Evolutionary conservation across 2,888 invertebrate genomes (phyloP).

Genomic region (Druceiella hillmani): DNA sequence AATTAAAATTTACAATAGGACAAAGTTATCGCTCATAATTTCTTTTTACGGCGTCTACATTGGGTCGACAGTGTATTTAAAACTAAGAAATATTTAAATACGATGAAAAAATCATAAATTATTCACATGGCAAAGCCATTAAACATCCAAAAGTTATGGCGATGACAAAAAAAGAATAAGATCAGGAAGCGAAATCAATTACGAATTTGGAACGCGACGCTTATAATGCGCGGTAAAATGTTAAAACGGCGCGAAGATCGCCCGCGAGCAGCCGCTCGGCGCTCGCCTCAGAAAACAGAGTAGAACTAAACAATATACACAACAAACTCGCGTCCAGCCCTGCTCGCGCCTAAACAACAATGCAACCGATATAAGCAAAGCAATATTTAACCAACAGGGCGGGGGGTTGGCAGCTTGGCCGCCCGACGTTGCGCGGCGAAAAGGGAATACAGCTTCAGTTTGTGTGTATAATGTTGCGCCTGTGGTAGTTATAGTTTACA

Average conservation of each 20-base stretch:
- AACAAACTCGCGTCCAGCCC: constrained; percentile 19
- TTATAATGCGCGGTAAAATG: constrained; percentile 3
- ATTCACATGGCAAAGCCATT: too few relatives aligned
- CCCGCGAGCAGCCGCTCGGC: constrained; percentile 9
- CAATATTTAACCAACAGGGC: constrained; percentile 49
- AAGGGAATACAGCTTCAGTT: background rate
- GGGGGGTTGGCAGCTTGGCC: constrained; percentile 9
- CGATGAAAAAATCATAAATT: too few relatives aligned
- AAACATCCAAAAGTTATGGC: too few relatives aligned
- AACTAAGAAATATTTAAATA: too few relatives aligned
- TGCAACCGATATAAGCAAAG: constrained; percentile 55
- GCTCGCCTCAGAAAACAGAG: constrained; percentile 47
- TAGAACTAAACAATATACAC: constrained; percentile 42
- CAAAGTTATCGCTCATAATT: too few relatives aligned
- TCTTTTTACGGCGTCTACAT: too few relatives aligned
- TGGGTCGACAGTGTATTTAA: too few relatives aligned
- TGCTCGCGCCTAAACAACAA: constrained; percentile 53
- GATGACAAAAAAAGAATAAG: too few relatives aligned
- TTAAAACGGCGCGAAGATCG: constrained; percentile 6
- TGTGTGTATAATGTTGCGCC: constrained; percentile 52
- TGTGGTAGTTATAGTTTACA: constrained; percentile 57
- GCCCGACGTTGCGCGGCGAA: constrained; percentile 1
- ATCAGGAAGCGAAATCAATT: too few relatives aligned
- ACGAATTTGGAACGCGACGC: background rate
- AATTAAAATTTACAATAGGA: too few relatives aligned